phyloP scores from a whole-genome alignment of 2,888 invertebrate species.

The Parnassius apollo region DNA sequence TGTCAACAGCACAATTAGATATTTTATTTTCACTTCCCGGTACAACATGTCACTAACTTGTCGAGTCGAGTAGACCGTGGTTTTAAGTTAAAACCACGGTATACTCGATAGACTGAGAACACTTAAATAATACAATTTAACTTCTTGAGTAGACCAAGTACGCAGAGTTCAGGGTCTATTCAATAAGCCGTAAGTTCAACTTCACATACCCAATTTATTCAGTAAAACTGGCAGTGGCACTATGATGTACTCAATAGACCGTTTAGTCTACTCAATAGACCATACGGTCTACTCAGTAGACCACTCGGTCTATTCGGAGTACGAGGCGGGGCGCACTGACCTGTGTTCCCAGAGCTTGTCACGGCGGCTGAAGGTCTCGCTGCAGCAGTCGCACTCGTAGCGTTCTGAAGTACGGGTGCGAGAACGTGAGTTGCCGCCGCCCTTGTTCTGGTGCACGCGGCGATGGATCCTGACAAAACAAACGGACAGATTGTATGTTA shows the following conservation, averaged over 20 bases:
- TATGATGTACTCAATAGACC: slow-evolving; percentile 70
- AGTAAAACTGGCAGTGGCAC: slow-evolving; percentile 49
- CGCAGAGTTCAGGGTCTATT: too few relatives aligned
- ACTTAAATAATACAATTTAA: too few relatives aligned
- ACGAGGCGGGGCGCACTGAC: slow-evolving; percentile 40
- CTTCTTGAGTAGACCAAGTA: too few relatives aligned
- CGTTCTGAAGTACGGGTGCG: slow-evolving; percentile 59
- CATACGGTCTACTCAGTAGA: neutral
- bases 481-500: neutral
- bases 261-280: neutral
- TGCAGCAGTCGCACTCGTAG: slow-evolving; percentile 76
- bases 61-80: too few relatives aligned
- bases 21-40: too few relatives aligned
- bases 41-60: too few relatives aligned
- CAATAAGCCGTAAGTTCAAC: too few relatives aligned
- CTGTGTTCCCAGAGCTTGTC: slow-evolving; percentile 72
- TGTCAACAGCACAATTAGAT: too few relatives aligned
- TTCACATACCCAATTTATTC: too few relatives aligned
- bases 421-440: slow-evolving; percentile 51
- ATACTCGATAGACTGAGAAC: too few relatives aligned
- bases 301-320: neutral
- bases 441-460: slow-evolving; percentile 62
- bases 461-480: slow-evolving; percentile 62
- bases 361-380: slow-evolving; percentile 62
- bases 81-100: too few relatives aligned